Conservation (phyloP, 2,113 vertebrate genomes). For the Notothenia rossii region DNA sequence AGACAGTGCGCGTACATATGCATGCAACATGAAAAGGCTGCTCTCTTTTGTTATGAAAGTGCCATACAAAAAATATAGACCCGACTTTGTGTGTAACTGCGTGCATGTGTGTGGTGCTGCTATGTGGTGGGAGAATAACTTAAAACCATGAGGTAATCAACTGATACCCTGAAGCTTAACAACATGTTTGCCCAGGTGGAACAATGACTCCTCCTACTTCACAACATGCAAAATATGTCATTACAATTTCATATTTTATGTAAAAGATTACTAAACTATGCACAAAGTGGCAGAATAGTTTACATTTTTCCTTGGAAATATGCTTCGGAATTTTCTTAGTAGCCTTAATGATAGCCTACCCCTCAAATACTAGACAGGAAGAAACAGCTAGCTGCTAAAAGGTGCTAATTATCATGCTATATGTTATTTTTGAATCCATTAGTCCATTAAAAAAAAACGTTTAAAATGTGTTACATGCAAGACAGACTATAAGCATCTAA, state of each 20-base stretch:
- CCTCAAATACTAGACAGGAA: too few species aligned
- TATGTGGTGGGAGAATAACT: background rate
- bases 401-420: background rate
- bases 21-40: background rate
- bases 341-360: too few species aligned
- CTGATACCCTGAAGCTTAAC: background rate
- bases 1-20: conserved; percentile 10
- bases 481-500: too few species aligned
- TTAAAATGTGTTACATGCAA: too few species aligned
- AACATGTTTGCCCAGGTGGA: background rate
- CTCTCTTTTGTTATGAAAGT: too few species aligned
- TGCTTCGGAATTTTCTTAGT: background rate
- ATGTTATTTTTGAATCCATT: background rate
- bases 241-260: conserved; percentile 2
- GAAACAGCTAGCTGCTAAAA: background rate
- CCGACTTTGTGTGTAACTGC: too few species aligned
- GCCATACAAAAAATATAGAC: too few species aligned
- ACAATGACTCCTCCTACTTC: background rate
- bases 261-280: background rate
- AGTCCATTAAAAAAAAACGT: background rate
- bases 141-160: background rate
- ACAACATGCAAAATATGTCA: background rate
- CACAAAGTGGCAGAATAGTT: background rate
- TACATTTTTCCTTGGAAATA: background rate
- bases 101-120: too few species aligned